Evolutionary conservation across 2,888 invertebrate genomes (phyloP).

Genomic region (Caradrina kadenii): DNA sequence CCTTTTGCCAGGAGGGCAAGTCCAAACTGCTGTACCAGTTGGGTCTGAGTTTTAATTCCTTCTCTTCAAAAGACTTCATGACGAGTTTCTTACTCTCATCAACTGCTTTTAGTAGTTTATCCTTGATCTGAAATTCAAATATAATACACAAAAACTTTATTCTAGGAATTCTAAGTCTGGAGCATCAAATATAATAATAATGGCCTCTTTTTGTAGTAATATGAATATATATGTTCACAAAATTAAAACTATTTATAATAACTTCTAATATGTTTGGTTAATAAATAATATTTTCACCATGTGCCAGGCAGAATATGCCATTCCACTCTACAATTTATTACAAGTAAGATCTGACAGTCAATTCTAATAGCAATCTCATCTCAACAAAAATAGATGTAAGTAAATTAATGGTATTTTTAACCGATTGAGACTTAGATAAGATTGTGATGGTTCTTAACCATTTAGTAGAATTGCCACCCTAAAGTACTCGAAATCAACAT

Average conservation of each 20-base stretch:
- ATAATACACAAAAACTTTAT: background rate
- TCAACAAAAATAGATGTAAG: no score
- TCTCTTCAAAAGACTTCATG: constrained; percentile 88
- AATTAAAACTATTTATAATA: no score
- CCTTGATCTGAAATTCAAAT: constrained; percentile 81
- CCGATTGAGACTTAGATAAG: no score
- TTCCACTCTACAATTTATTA: constrained; percentile 11
- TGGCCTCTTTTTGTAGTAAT: no score
- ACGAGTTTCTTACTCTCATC: constrained; percentile 88
- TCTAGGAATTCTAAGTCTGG: background rate
- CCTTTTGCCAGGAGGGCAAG: constrained; percentile 87
- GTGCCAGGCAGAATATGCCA: constrained; percentile 44
- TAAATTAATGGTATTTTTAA: no score
- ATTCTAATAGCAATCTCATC: no score
- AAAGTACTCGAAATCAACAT: background rate
- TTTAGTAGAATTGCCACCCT: background rate
- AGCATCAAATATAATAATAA: background rate
- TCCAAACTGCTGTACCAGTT: constrained; percentile 85
- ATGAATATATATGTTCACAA: no score
- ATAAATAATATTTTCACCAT: constrained; percentile 23
- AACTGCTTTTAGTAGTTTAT: constrained; percentile 87
- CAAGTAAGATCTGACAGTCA: background rate
- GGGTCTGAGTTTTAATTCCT: constrained; percentile 80
- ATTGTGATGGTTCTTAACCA: no score
- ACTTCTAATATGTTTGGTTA: background rate